phyloP scores from a whole-genome alignment of 37 sponge, comb jelly and placozoan species.

The Beroe forskalii region DNA sequence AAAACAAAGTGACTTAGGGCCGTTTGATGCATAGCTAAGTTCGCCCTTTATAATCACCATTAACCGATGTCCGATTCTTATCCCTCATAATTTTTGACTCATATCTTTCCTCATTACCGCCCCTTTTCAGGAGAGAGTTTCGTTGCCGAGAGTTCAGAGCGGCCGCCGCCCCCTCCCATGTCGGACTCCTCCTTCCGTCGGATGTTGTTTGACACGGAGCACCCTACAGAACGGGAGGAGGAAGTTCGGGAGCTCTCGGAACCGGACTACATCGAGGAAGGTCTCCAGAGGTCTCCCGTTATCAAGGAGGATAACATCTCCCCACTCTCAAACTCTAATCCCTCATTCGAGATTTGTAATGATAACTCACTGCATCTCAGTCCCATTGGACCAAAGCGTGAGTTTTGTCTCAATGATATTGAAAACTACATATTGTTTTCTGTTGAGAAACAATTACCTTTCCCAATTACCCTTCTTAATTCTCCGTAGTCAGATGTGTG shows the following conservation, averaged over 20 bases:
- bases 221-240: not conserved
- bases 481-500: too few relatives aligned
- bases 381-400: not conserved
- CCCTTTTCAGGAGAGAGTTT: not conserved
- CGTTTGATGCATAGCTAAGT: too few relatives aligned
- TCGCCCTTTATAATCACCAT: too few relatives aligned
- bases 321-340: not conserved
- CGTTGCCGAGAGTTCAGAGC: not conserved
- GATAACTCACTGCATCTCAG: not conserved
- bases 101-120: too few relatives aligned
- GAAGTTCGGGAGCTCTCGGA: slow-evolving; percentile 9
- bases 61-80: too few relatives aligned
- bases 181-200: not conserved
- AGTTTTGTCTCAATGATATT: too few relatives aligned
- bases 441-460: too few relatives aligned
- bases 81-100: too few relatives aligned
- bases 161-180: not conserved
- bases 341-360: slow-evolving; percentile 15
- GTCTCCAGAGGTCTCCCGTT: not conserved
- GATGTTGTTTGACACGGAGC: slow-evolving; percentile 14
- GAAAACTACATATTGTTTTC: too few relatives aligned
- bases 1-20: too few relatives aligned
- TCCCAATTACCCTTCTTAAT: too few relatives aligned
- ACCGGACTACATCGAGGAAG: slow-evolving; percentile 14
- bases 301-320: not conserved